Evolutionary conservation across 1,140 invertebrate genomes (phyloP).

Genomic region (Neotoxoptera formosana): DNA sequence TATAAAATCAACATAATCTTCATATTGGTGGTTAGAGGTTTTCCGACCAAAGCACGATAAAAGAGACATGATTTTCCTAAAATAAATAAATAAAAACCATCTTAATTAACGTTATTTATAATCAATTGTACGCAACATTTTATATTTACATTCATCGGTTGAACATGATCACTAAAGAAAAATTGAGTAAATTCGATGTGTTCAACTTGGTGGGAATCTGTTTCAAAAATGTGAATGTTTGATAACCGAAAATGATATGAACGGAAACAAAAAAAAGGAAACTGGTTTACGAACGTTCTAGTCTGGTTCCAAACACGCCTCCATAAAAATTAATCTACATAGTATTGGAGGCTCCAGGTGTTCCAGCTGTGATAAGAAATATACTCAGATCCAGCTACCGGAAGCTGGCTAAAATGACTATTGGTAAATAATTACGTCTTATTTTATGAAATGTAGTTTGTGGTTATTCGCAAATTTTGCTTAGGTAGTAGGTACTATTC

Average conservation of each 20-base stretch:
- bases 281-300: neutral
- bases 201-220: neutral
- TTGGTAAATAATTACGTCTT: too few relatives aligned
- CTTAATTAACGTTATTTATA: neutral
- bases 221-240: conserved; percentile 25
- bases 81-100: neutral
- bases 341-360: neutral
- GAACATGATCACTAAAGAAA: neutral
- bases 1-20: conserved; percentile 72
- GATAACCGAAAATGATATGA: conserved; percentile 33
- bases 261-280: neutral
- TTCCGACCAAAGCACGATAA: conserved; percentile 53
- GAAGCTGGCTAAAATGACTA: too few relatives aligned
- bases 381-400: neutral
- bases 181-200: neutral
- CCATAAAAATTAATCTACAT: neutral
- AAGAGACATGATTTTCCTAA: conserved; percentile 44
- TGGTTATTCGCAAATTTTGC: too few relatives aligned
- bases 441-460: too few relatives aligned
- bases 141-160: conserved; percentile 7
- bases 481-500: too few relatives aligned
- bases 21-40: neutral
- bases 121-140: neutral
- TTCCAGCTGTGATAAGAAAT: neutral
- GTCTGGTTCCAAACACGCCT: neutral